These are phyloP conservation scores for Aleiodes testaceus DNA, from an alignment of 2,888 invertebrate species.

Conservation along the genomic window DNA sequence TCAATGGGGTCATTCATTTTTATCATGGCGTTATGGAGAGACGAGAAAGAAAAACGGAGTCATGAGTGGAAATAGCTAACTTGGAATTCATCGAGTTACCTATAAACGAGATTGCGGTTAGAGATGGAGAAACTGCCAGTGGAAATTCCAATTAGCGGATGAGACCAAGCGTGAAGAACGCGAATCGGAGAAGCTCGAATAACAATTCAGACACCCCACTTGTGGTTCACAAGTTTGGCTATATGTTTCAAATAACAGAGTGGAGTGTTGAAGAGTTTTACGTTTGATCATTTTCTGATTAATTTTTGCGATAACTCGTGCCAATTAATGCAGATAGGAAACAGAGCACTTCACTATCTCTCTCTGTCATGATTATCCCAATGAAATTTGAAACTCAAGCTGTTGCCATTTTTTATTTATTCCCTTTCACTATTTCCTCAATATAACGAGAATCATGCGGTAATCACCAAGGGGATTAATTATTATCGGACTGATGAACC, in stretches of 20 bases:
- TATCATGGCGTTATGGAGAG: not conserved
- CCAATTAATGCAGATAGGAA: not conserved
- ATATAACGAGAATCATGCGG: not conserved
- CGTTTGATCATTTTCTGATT: not conserved
- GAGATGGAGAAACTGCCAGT: constrained; percentile 28
- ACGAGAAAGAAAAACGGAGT: not conserved
- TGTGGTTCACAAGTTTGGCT: constrained; percentile 16
- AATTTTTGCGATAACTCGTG: not conserved
- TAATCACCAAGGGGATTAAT: constrained; percentile 32
- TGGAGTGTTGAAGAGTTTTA: not conserved
- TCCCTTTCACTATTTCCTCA: not conserved
- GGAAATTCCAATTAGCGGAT: constrained; percentile 43
- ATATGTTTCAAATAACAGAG: not conserved
- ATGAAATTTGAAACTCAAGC: constrained; percentile 1
- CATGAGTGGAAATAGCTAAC: not conserved
- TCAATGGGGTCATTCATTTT: not conserved
- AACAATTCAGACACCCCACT: constrained; percentile 43
- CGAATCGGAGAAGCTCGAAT: constrained; percentile 38
- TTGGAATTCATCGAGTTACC: constrained; percentile 16
- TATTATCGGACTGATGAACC: constrained; percentile 26
- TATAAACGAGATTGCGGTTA: constrained; percentile 25
- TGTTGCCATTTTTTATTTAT: not conserved
- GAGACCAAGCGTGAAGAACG: constrained; percentile 39
- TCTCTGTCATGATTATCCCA: not conserved
- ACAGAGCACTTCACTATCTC: not conserved